Conservation (phyloP, 53 echinoderm and acorn worm genomes). For the Stichopus horrens region DNA sequence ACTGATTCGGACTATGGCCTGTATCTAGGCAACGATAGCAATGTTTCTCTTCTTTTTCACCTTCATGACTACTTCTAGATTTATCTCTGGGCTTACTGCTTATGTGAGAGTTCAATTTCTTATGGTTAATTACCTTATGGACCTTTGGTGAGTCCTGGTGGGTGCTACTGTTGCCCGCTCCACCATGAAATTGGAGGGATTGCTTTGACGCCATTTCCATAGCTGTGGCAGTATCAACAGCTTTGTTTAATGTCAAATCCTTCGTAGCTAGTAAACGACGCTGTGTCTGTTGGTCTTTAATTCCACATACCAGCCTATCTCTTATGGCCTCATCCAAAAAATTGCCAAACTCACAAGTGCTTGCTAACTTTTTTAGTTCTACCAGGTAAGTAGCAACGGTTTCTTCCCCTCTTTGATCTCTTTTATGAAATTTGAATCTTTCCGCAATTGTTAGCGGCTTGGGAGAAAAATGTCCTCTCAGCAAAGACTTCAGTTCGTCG, state of each 20-base stretch:
- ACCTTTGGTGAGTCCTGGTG: conserved; percentile 4
- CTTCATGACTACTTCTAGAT: neutral
- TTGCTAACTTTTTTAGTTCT: conserved; percentile 22
- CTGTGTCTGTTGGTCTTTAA: conserved; percentile 16
- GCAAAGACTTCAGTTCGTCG: conserved; percentile 5
- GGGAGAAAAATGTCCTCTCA: conserved; percentile 22
- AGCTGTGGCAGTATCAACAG: conserved; percentile 23
- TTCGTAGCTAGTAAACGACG: conserved; percentile 14
- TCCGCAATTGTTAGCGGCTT: conserved; percentile 47
- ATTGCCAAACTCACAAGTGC: conserved; percentile 40
- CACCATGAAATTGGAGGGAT: conserved; percentile 8
- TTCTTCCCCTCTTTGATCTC: conserved; percentile 27
- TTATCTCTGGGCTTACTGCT: conserved; percentile 8
- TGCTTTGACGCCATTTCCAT: conserved; percentile 31
- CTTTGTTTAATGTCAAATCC: conserved; percentile 6
- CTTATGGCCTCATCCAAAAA: conserved; percentile 2
- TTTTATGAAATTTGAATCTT: conserved; percentile 21
- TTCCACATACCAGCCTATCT: conserved; percentile 25
- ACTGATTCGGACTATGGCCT: neutral
- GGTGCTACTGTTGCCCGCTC: neutral
- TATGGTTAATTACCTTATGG: neutral
- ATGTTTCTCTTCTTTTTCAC: neutral
- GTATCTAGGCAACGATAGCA: conserved; percentile 10
- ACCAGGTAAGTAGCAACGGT: conserved; percentile 10
- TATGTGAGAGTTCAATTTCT: neutral